Evolutionary conservation across 1,140 invertebrate species (phyloP).

Genomic region (Metopolophium dirhodum): DNA sequence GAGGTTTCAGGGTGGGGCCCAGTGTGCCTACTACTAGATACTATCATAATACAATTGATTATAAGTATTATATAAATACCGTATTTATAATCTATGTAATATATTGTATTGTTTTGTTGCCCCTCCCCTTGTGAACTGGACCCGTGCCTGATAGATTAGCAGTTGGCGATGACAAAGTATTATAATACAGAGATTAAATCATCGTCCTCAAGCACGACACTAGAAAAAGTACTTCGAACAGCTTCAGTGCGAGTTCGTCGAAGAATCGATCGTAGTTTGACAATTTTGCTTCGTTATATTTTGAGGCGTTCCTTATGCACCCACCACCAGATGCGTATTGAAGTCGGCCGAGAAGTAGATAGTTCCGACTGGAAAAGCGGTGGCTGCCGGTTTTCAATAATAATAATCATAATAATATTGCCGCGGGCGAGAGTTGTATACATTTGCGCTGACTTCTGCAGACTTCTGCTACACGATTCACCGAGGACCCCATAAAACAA

Average conservation of each 20-base stretch:
- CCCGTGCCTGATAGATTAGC: too few species aligned
- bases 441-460: not conserved
- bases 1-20: too few species aligned
- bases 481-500: not conserved
- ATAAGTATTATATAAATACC: too few species aligned
- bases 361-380: not conserved
- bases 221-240: not conserved
- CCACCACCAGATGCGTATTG: not conserved
- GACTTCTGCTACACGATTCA: not conserved
- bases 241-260: not conserved
- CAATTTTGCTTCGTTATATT: not conserved
- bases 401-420: not conserved
- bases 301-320: not conserved
- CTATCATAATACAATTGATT: too few species aligned
- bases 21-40: too few species aligned
- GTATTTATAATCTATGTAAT: too few species aligned
- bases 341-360: not conserved
- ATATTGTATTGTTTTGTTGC: too few species aligned
- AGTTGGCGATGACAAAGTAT: too few species aligned
- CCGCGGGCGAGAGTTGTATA: not conserved
- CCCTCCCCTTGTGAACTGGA: too few species aligned
- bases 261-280: not conserved
- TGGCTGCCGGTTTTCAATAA: not conserved
- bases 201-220: not conserved
- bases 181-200: not conserved